Percentiles rank a stretch among this genome's conserved stretches.
Evolutionary conservation across 2,113 vertebrate genomes (phyloP).

Genomic region (Dicrurus megarhynchus): DNA sequence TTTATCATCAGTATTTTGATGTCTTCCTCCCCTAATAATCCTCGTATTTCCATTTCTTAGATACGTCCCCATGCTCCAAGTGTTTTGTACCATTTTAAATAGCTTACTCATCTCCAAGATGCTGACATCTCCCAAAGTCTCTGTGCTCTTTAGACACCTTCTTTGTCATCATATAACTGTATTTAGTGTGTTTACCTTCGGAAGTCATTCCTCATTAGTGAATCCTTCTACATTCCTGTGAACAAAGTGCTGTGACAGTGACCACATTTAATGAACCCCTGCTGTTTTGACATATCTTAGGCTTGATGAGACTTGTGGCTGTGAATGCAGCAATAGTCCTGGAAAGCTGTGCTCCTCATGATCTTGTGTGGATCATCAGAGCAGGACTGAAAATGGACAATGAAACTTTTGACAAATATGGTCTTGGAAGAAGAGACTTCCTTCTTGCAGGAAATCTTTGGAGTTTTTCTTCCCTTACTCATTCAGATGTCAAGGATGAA

Average conservation of each 20-base stretch:
- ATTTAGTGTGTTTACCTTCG: not conserved
- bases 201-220: conserved; percentile 1
- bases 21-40: not conserved
- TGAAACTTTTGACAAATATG: not conserved
- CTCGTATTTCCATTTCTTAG: not conserved
- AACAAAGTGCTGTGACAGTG: not conserved
- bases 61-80: not conserved
- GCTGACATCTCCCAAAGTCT: not conserved
- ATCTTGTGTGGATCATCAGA: not conserved
- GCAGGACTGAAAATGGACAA: not conserved
- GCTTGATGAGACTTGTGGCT: not conserved
- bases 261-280: conserved; percentile 31
- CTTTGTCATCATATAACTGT: not conserved
- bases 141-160: not conserved
- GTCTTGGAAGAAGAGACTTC: not conserved
- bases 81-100: not conserved
- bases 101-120: not conserved
- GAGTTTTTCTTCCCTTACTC: not conserved
- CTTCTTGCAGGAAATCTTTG: not conserved
- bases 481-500: conserved; percentile 1
- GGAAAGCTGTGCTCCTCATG: not conserved
- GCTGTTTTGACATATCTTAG: not conserved
- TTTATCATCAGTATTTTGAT: not conserved
- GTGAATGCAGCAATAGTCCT: not conserved
- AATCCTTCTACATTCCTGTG: not conserved